These are phyloP conservation scores for Moxostoma hubbsi DNA, from an alignment of 2,797 vertebrate genomes.

Conservation along the genomic window DNA sequence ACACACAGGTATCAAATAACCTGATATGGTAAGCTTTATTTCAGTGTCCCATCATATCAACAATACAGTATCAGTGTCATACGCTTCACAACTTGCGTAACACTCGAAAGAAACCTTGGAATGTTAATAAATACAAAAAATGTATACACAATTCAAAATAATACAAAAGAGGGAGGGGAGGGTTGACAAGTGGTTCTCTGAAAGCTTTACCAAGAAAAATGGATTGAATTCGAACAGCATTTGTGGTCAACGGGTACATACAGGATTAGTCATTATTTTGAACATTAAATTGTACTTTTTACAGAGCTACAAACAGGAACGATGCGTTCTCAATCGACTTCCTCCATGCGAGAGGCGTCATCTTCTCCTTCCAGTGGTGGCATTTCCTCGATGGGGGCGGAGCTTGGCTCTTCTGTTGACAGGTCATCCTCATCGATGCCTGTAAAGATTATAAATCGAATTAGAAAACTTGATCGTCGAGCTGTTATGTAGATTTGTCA, in stretches of 20 bases:
- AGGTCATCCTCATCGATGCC: conserved; percentile 95
- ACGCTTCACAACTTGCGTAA: conserved; percentile 67
- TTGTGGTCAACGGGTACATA: conserved; percentile 2
- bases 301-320: conserved; percentile 48
- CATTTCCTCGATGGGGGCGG: conserved; percentile 88
- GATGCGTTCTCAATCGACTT: conserved; percentile 82
- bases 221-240: conserved; percentile 54
- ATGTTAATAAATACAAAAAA: conserved; percentile 75
- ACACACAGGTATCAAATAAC: neutral
- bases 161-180: conserved; percentile 54
- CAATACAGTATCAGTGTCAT: conserved; percentile 60
- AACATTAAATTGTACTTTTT: conserved; percentile 59
- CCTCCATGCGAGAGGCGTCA: conserved; percentile 94
- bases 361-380: conserved; percentile 92
- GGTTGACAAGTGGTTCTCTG: neutral
- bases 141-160: conserved; percentile 59
- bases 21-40: conserved; percentile 68
- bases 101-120: conserved; percentile 60
- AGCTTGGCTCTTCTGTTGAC: conserved; percentile 79
- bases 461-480: neutral
- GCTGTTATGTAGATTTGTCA: too few species aligned
- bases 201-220: neutral
- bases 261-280: conserved; percentile 6
- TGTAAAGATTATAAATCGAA: conserved; percentile 55
- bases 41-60: conserved; percentile 49